Conservation (phyloP, 2,113 vertebrate genomes). For the Aptenodytes patagonicus region DNA sequence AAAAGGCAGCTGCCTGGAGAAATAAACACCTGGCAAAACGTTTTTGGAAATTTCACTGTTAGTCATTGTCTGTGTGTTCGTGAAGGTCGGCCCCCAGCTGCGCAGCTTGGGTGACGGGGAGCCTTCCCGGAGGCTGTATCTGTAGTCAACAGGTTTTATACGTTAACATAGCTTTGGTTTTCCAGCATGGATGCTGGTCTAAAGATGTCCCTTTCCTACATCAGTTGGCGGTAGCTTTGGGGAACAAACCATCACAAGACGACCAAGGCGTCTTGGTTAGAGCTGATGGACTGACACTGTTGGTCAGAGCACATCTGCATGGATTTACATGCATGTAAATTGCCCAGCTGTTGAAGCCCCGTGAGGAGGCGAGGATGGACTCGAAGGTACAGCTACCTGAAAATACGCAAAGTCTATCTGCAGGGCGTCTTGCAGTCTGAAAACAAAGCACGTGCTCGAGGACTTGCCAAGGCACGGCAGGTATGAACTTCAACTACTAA, state of each 20-base stretch:
- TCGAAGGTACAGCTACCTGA: background rate
- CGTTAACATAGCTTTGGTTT: fast-evolving
- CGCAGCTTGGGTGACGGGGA: background rate
- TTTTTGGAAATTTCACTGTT: background rate
- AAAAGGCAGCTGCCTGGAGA: background rate
- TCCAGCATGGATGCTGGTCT: background rate
- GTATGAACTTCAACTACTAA: background rate
- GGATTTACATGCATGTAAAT: background rate
- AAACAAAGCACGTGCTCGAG: background rate
- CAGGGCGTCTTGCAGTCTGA: background rate
- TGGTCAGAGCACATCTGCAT: background rate
- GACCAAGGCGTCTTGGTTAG: background rate
- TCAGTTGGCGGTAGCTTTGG: background rate
- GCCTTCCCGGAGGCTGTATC: background rate
- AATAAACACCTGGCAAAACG: constrained; percentile 33
- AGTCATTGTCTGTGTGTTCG: background rate
- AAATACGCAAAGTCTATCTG: background rate
- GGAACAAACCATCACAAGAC: background rate
- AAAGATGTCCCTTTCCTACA: background rate
- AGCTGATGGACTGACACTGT: background rate
- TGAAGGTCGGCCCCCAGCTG: background rate
- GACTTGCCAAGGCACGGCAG: background rate
- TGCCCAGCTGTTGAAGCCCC: background rate
- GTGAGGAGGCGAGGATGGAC: background rate
- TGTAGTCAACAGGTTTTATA: background rate